These are phyloP conservation scores for Thamnophis elegans DNA, from an alignment of 2,797 vertebrate genomes.

Conservation along the genomic window DNA sequence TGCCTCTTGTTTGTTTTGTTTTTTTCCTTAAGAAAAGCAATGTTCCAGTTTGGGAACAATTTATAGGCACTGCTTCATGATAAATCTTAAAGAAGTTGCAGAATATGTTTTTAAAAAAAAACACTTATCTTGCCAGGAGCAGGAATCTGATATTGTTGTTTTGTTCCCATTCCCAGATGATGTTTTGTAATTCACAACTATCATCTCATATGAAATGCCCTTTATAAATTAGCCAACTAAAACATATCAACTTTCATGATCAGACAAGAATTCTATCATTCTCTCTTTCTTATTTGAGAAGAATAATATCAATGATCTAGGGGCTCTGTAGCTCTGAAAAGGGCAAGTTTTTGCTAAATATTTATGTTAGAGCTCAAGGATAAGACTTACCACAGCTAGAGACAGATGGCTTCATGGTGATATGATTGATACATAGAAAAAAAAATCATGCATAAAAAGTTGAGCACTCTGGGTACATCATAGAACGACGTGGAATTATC, in stretches of 20 bases:
- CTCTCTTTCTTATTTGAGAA: conserved; percentile 48
- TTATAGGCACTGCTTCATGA: conserved; percentile 65
- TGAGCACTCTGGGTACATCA: neutral
- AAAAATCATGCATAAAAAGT: neutral
- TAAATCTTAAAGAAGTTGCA: conserved; percentile 60
- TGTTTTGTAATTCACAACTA: conserved; percentile 48
- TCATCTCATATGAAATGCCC: conserved; percentile 56
- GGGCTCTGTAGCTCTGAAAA: neutral
- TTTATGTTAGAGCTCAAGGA: neutral
- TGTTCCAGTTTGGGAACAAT: conserved; percentile 58
- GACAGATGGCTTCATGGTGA: neutral
- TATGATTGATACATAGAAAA: neutral
- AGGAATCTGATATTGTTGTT: conserved; percentile 40
- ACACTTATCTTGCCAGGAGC: conserved; percentile 21
- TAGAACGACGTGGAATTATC: neutral
- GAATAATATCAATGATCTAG: neutral
- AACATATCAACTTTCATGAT: conserved; percentile 55
- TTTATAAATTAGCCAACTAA: conserved; percentile 48
- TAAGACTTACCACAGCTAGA: neutral
- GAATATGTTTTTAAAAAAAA: conserved; percentile 23
- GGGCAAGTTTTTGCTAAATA: neutral
- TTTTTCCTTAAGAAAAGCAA: conserved; percentile 66
- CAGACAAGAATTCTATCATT: conserved; percentile 44
- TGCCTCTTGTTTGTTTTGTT: conserved; percentile 51
- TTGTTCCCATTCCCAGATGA: conserved; percentile 42